Evolutionary conservation across 2,888 invertebrate species (phyloP).

Genomic region (Melanchra persicariae): DNA sequence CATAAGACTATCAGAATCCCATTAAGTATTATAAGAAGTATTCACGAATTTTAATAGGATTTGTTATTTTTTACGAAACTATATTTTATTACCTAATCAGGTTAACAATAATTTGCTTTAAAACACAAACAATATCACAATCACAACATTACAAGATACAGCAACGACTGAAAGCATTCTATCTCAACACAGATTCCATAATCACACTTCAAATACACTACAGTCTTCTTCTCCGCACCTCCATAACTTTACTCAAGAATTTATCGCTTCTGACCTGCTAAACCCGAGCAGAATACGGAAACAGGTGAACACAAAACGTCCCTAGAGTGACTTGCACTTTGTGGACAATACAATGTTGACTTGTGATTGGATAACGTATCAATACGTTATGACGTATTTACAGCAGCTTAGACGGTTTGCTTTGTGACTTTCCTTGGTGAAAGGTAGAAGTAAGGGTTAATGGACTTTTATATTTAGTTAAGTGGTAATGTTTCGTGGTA

Average conservation of each 20-base stretch:
- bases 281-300: slow-evolving; percentile 32
- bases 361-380: slow-evolving; percentile 30
- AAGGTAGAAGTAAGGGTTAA: background rate
- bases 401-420: slow-evolving; percentile 1
- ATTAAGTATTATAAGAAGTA: too few species aligned
- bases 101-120: too few species aligned
- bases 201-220: slow-evolving; percentile 4
- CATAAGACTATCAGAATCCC: too few species aligned
- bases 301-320: slow-evolving; percentile 54
- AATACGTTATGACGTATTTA: slow-evolving; percentile 33
- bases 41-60: too few species aligned
- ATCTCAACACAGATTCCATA: background rate
- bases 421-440: slow-evolving; percentile 8
- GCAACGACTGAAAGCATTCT: too few species aligned
- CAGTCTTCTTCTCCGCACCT: background rate
- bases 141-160: too few species aligned
- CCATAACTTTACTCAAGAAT: slow-evolving; percentile 36
- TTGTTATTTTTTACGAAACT: too few species aligned
- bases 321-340: slow-evolving; percentile 59
- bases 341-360: slow-evolving; percentile 37
- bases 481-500: too few species aligned
- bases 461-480: background rate
- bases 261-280: slow-evolving; percentile 41
- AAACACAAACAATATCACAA: too few species aligned
- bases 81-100: too few species aligned